phyloP scores from a whole-genome alignment of 2,797 vertebrate genomes.

The Phoxinus dragarum region DNA sequence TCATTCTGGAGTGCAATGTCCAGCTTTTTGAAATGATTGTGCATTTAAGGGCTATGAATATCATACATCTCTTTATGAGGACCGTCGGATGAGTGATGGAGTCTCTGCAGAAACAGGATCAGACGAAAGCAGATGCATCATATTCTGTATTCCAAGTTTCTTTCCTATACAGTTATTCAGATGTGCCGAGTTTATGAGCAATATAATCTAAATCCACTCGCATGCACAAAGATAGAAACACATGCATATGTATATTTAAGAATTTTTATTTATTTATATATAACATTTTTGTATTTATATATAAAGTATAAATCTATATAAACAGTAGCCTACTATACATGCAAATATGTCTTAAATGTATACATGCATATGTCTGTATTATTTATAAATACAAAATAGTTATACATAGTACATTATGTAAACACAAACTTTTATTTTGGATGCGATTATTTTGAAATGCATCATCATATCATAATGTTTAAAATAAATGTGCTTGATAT shows the following conservation, averaged over 20 bases:
- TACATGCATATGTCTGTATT: no score
- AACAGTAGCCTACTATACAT: no score
- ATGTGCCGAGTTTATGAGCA: neutral
- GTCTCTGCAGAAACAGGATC: neutral
- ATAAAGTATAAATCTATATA: no score
- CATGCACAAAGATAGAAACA: neutral
- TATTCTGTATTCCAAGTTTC: neutral
- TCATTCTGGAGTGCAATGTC: constrained; percentile 45
- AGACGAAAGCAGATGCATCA: constrained; percentile 25
- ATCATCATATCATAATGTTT: constrained; percentile 14
- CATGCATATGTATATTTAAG: no score
- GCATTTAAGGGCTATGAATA: constrained; percentile 53
- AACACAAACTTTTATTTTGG: no score
- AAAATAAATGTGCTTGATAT: constrained; percentile 37
- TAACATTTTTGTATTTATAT: no score
- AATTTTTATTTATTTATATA: no score
- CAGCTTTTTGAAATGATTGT: constrained; percentile 57
- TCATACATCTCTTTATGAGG: constrained; percentile 28
- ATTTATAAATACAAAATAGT: no score
- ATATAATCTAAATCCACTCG: neutral
- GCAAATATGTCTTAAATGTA: no score
- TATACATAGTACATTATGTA: neutral
- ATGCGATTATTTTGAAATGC: neutral
- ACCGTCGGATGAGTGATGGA: neutral
- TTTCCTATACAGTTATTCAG: neutral